Base-by-base conservation (phyloP, 1,140 invertebrate genomes). In the Musca vetustissima region DNA sequence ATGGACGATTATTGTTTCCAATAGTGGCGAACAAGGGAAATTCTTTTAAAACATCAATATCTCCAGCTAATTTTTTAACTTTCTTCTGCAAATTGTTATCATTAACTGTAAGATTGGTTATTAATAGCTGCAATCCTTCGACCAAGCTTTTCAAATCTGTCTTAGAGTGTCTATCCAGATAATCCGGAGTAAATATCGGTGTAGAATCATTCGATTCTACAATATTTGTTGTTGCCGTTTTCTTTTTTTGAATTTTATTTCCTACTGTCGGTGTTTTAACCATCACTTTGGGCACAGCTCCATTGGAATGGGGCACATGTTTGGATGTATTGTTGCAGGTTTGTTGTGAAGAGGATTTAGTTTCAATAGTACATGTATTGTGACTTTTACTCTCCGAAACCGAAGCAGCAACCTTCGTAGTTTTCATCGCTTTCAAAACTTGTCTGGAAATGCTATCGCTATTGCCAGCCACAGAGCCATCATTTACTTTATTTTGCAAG, bases 91-190 rank as follows among this genome's bases (percentile, higher is more conserved):
- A 52, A 0, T 75, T 73, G 0, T 75, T 73, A 50, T 67, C 75
- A 6, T 77, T 13, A 4, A 71, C 11, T 13, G 68, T 70, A 0
- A 80, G 48, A 21, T 49, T 52, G 2, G 64, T 47, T 0, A 80
- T 66, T 21, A 80, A 61, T 15, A 77, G 73, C 53, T 73, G 73
- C 0, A 80, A 65, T 0, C 76, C 78, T 0, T 68, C 70, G 6
- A 80, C 69, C 32, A 79, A 73, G 1, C 64, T 43, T 14, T 47
- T 68, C 0, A 78, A 72, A 1, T 64, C 22, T 1, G 17, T 57
- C 1, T 74, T 71, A 52, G 69, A 28, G 1, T 74, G 70, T 0
- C 72, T 69, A 43, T 28, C 8, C 3, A 43, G 11, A 43, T 11
- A 13, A 43, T 43, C 11, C 11, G 4, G 28, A 32, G 28, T 3